Base-by-base conservation (phyloP, 2,797 vertebrate genomes). In the Betta splendens region DNA sequence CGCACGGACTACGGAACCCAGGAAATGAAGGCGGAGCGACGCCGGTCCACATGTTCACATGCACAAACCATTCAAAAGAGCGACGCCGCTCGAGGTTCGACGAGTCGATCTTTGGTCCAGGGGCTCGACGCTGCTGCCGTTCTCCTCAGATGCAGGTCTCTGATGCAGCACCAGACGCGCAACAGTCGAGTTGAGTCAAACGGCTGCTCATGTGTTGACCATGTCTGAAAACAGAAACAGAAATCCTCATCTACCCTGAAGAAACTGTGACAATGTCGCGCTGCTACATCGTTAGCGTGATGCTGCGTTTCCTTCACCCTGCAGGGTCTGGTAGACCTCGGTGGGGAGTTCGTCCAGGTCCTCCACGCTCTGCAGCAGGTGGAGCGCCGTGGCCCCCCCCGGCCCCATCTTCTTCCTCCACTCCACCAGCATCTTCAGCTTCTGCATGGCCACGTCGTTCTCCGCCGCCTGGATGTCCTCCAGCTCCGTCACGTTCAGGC, bases 351-450 rank as follows among this genome's bases (percentile, higher is more conserved):
- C 81, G 0, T 91, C 80, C 42, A 89, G 53, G 0, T 85, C 83
- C 7, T 76, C 26, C 1, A 94, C 60, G 28, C 74, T 81, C 0
- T 55, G 46, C 56, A 20, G 64, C 51, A 94, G 71, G 21, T 88
- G 65, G 17, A 16, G 15, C 0, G 85, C 86, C 0, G 90, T 90
- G 1, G 89, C 92, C 0, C 82, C 72, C 10, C 86, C 80, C 1
- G 85, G 72, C 1, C 53, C 49, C 44, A 83, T 86, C 10, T 47
- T 78, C 5, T 84, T 88, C 35, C 90, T 93, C 94, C 93, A 94
- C 72, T 79, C 76, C 55, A 88, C 81, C 70, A 94, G 72, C 89
- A 93, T 82, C 73, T 69, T 83, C 38, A 93, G 90, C 70, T 92
- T 94, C 47, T 89, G 91, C 46, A 94, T 90, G 5, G 64, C 85